These are phyloP conservation scores for Melipona beecheii DNA, from an alignment of 2,888 invertebrate genomes.

Conservation along the genomic window DNA sequence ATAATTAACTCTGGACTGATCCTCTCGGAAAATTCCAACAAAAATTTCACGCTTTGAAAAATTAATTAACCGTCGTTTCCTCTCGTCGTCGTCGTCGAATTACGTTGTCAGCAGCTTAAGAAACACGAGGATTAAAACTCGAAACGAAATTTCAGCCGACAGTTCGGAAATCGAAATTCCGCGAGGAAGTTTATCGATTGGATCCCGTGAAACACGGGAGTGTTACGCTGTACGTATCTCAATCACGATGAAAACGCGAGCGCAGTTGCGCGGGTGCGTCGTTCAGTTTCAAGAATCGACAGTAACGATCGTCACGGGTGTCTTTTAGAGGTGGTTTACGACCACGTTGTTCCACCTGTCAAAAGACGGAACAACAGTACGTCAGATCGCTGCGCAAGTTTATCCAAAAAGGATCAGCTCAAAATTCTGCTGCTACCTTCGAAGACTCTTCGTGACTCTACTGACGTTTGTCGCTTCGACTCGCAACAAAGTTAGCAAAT, in stretches of 20 bases:
- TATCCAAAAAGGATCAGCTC: not conserved
- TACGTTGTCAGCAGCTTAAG: not conserved
- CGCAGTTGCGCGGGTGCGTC: not conserved
- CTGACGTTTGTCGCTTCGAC: too few species aligned
- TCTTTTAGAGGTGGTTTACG: constrained; percentile 8
- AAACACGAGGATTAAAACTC: not conserved
- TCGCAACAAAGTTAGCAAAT: too few species aligned
- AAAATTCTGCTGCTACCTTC: not conserved
- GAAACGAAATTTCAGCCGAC: not conserved
- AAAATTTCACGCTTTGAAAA: too few species aligned
- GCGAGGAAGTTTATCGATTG: not conserved
- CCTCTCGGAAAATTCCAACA: too few species aligned
- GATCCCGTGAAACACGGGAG: not conserved
- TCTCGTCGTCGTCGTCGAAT: too few species aligned
- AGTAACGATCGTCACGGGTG: constrained; percentile 10
- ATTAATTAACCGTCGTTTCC: too few species aligned
- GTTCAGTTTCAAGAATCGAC: constrained; percentile 11
- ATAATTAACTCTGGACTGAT: too few species aligned
- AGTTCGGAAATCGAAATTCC: not conserved
- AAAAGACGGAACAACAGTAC: not conserved
- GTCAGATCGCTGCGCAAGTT: not conserved
- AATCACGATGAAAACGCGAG: not conserved
- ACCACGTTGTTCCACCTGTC: not conserved
- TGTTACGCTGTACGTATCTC: not conserved
- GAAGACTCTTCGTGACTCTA: not conserved